Conservation (phyloP, 2,888 invertebrate species). For the Drosophila nigricruria region DNA sequence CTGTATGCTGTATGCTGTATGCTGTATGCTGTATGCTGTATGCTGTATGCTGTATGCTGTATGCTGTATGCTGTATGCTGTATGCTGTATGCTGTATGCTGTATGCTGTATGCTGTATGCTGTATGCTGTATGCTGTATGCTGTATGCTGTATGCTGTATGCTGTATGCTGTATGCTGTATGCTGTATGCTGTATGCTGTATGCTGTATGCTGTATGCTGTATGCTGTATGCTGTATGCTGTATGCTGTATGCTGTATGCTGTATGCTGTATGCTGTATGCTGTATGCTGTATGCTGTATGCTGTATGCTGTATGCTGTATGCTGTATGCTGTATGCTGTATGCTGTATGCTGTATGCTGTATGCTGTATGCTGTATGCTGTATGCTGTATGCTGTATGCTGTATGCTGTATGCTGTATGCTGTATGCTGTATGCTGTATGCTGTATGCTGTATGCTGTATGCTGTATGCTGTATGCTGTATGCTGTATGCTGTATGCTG, state of each 20-base stretch:
- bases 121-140: conserved; percentile 2
- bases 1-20: background rate
- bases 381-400: conserved; percentile 1
- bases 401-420: conserved; percentile 1
- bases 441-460: conserved; percentile 1
- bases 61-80: background rate
- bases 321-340: background rate
- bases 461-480: conserved; percentile 1
- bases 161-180: conserved; percentile 2
- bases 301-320: background rate
- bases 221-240: conserved; percentile 2
- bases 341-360: conserved; percentile 1
- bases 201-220: conserved; percentile 2
- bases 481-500: conserved; percentile 1
- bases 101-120: background rate
- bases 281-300: conserved; percentile 2
- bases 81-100: background rate
- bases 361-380: conserved; percentile 2
- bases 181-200: conserved; percentile 2
- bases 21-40: background rate
- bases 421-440: conserved; percentile 1
- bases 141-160: background rate
- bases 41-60: background rate
- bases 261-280: conserved; percentile 2
- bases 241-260: conserved; percentile 2